Evolutionary conservation across 2,888 invertebrate genomes (phyloP).

Genomic region (Hyalella azteca): DNA sequence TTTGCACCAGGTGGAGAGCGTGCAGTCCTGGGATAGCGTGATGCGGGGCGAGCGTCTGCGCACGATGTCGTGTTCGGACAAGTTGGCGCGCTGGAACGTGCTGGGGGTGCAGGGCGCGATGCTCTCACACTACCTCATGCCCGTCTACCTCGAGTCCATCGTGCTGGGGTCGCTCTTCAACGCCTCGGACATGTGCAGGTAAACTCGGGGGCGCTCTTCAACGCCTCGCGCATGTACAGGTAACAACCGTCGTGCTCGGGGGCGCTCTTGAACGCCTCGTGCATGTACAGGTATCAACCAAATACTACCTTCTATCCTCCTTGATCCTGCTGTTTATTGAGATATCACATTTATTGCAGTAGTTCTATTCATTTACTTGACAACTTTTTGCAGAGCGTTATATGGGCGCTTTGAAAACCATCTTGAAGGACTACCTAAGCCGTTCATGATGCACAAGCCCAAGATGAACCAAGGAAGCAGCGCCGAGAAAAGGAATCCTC

Average conservation of each 20-base stretch:
- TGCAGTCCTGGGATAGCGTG: constrained; percentile 95
- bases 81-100: constrained; percentile 94
- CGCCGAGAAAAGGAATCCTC: constrained; percentile 82
- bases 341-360: too few relatives aligned
- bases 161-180: constrained; percentile 60
- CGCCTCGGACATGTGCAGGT: not conserved
- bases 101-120: constrained; percentile 91
- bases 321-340: too few relatives aligned
- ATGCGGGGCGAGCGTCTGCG: constrained; percentile 74
- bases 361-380: too few relatives aligned
- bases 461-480: constrained; percentile 82
- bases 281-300: not conserved
- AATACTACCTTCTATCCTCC: too few relatives aligned
- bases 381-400: constrained; percentile 63
- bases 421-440: constrained; percentile 78
- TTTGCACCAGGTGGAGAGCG: too few relatives aligned
- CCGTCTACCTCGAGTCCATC: constrained; percentile 85
- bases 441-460: constrained; percentile 82
- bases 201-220: constrained; percentile 44
- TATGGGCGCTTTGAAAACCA: constrained; percentile 62
- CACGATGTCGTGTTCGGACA: constrained; percentile 98
- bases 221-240: not conserved
- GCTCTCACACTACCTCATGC: constrained; percentile 83
- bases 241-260: too few relatives aligned
- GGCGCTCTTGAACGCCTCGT: not conserved